These are phyloP conservation scores for Tiphia femorata DNA, from an alignment of 2,888 invertebrate species.

Conservation along the genomic window DNA sequence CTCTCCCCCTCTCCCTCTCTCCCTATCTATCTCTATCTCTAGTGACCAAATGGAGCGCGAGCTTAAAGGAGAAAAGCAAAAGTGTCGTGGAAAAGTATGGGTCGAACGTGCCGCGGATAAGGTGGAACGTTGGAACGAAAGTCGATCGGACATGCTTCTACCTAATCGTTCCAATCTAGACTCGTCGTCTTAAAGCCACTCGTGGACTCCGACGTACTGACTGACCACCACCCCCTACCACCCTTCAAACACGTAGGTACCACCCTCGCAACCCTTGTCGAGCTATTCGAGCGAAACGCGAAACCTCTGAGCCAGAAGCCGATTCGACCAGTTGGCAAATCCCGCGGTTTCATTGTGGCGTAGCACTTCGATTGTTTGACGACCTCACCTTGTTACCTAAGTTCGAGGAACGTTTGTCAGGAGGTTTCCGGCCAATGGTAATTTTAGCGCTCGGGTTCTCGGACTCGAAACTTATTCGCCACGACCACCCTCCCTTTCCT, in stretches of 20 bases:
- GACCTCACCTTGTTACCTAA: conserved; percentile 59
- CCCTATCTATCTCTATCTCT: not conserved
- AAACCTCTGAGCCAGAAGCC: conserved; percentile 37
- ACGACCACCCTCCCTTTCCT: conserved; percentile 17
- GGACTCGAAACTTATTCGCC: conserved; percentile 29
- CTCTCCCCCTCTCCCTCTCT: too few species aligned
- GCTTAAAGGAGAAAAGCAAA: too few species aligned
- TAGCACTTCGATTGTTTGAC: conserved; percentile 60
- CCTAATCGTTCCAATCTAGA: not conserved
- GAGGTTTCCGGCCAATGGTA: conserved; percentile 19
- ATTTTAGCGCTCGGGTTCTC: conserved; percentile 20
- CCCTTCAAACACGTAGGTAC: conserved; percentile 17
- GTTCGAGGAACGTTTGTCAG: conserved; percentile 56
- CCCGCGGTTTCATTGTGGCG: conserved; percentile 59
- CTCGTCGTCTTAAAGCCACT: too few species aligned
- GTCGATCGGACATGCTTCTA: not conserved
- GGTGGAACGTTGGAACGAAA: not conserved
- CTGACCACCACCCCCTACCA: not conserved
- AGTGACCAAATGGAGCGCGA: too few species aligned
- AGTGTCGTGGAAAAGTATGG: too few species aligned
- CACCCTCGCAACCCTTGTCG: conserved; percentile 40
- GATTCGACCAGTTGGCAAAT: conserved; percentile 60
- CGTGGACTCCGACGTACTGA: too few species aligned
- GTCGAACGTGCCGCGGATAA: not conserved
- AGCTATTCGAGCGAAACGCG: conserved; percentile 47